These are phyloP conservation scores for Halesus radiatus DNA, from an alignment of 1,140 invertebrate genomes.

Conservation along the genomic window DNA sequence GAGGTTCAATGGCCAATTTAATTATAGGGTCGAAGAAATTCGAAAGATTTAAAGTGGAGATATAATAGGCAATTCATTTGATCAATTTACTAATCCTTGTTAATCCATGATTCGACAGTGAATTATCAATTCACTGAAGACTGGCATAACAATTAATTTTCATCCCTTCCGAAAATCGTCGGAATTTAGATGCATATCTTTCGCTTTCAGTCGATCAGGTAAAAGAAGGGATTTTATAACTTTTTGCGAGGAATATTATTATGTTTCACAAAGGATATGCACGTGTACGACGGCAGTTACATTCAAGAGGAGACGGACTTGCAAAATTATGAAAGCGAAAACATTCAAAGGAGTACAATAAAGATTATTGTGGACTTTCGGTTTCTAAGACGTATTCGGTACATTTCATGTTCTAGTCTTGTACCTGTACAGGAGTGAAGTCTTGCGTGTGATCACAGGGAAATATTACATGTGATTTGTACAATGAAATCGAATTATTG, in stretches of 20 bases:
- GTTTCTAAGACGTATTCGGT: neutral
- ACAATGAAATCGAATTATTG: neutral
- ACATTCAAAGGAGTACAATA: constrained; percentile 31
- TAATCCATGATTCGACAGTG: too few relatives aligned
- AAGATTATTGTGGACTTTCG: constrained; percentile 19
- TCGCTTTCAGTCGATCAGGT: neutral
- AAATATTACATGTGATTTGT: constrained; percentile 3
- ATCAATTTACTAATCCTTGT: too few relatives aligned
- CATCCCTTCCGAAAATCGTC: neutral
- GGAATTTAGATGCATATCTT: neutral
- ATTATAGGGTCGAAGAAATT: too few relatives aligned
- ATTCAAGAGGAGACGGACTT: constrained; percentile 15
- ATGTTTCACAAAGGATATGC: constrained; percentile 28
- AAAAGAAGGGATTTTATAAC: constrained; percentile 7
- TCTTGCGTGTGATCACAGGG: constrained; percentile 11
- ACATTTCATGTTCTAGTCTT: constrained; percentile 1
- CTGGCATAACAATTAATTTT: neutral
- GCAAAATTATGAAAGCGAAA: constrained; percentile 37
- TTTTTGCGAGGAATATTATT: constrained; percentile 13
- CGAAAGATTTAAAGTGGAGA: too few relatives aligned
- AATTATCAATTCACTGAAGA: too few relatives aligned
- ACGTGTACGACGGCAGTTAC: constrained; percentile 31
- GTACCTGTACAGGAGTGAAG: neutral
- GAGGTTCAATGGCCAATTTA: too few relatives aligned
- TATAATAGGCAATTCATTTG: too few relatives aligned